A percentile compares a stretch with the other conserved stretches of the same genome.
Evolutionary conservation across 2,888 invertebrate species (phyloP).

Genomic region (Antheraea assamensis): DNA sequence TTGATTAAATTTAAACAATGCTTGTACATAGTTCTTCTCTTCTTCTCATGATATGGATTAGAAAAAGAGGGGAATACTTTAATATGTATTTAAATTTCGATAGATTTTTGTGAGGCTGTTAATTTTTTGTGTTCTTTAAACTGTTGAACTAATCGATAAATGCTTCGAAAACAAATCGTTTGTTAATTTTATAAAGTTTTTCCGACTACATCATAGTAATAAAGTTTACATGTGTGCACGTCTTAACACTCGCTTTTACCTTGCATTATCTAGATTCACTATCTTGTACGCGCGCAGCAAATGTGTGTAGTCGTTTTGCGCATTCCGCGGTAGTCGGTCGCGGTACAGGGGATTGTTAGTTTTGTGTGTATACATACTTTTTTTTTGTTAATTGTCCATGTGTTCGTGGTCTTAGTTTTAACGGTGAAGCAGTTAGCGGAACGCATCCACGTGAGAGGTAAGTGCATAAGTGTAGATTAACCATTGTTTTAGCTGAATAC

Average conservation of each 20-base stretch:
- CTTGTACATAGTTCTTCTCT: too few species aligned
- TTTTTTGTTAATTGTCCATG: slow-evolving; percentile 32
- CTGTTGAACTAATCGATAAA: slow-evolving; percentile 1
- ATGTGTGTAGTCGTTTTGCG: slow-evolving; percentile 59
- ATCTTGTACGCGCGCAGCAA: slow-evolving; percentile 59
- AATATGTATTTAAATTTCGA: too few species aligned
- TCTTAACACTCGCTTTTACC: slow-evolving; percentile 62
- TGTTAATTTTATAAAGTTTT: slow-evolving; percentile 3
- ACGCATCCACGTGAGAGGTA: slow-evolving; percentile 26
- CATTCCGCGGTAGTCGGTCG: slow-evolving; percentile 62
- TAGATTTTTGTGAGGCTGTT: too few species aligned
- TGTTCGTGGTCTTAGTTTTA: slow-evolving; percentile 45
- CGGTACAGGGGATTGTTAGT: slow-evolving; percentile 36
- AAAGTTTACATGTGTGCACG: slow-evolving; percentile 45
- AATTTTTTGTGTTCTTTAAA: not conserved
- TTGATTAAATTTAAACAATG: too few species aligned
- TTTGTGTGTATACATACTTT: slow-evolving; percentile 32
- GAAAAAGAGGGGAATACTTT: too few species aligned
- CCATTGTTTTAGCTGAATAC: slow-evolving; percentile 5
- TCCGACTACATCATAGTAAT: slow-evolving; percentile 25
- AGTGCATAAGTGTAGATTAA: slow-evolving; percentile 22
- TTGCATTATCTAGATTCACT: slow-evolving; percentile 74
- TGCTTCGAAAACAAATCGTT: not conserved
- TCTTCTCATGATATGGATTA: too few species aligned
- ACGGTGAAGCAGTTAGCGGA: slow-evolving; percentile 39